These are phyloP conservation scores for Volucella inflata DNA, from an alignment of 2,888 invertebrate species.

Conservation along the genomic window DNA sequence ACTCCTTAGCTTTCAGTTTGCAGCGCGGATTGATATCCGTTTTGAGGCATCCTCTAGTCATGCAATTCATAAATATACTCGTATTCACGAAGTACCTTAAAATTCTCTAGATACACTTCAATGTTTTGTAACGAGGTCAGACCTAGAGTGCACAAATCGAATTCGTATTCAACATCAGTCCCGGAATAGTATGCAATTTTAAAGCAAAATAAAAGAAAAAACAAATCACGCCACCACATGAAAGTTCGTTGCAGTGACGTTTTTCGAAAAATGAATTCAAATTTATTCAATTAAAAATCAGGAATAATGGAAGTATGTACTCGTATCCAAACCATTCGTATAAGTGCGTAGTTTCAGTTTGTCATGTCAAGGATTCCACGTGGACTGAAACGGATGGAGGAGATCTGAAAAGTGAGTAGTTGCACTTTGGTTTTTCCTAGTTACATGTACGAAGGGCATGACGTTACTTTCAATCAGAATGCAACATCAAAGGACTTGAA, in stretches of 20 bases:
- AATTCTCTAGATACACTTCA: no score
- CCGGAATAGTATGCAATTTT: no score
- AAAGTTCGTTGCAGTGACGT: not conserved
- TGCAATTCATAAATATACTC: no score
- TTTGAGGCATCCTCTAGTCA: no score
- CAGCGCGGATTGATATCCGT: no score
- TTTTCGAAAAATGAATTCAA: conserved; percentile 22
- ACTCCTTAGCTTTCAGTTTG: no score
- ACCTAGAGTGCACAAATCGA: no score
- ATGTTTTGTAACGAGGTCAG: no score
- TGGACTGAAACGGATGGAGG: not conserved
- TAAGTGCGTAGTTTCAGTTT: conserved; percentile 30
- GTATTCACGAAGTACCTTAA: no score
- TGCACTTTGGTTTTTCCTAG: not conserved
- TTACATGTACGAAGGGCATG: not conserved
- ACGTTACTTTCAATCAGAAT: no score
- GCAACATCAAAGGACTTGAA: no score
- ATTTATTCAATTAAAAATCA: conserved; percentile 41
- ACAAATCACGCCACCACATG: not conserved
- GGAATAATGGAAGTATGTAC: not conserved
- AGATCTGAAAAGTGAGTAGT: not conserved
- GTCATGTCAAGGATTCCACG: conserved; percentile 27
- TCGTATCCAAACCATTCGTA: not conserved
- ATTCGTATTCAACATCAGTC: no score
- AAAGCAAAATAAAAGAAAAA: not conserved